Evolutionary conservation across 2,888 invertebrate species (phyloP).

Genomic region (Selenia dentaria): DNA sequence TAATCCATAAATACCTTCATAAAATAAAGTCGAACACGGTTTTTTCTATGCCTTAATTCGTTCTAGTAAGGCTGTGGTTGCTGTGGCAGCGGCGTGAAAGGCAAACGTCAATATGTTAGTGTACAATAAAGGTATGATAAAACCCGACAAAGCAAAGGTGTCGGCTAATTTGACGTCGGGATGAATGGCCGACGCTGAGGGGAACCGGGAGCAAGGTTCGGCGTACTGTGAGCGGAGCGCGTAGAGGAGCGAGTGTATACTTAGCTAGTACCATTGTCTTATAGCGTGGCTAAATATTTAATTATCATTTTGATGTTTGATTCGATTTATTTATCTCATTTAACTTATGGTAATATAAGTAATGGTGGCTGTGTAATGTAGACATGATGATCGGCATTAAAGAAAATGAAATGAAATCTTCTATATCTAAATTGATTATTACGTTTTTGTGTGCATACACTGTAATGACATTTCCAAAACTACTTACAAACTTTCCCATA

Average conservation of each 20-base stretch:
- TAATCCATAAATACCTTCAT: conserved; percentile 43
- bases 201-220: conserved; percentile 34
- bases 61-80: conserved; percentile 31
- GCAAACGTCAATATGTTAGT: conserved; percentile 39
- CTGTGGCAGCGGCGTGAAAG: conserved; percentile 25
- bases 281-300: too few relatives aligned
- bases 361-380: too few relatives aligned
- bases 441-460: too few relatives aligned
- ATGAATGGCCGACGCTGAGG: conserved; percentile 53
- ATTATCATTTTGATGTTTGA: too few relatives aligned
- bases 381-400: too few relatives aligned
- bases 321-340: too few relatives aligned
- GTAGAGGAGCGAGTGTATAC: conserved; percentile 22
- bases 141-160: conserved; percentile 71
- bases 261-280: too few relatives aligned
- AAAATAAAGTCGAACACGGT: conserved; percentile 12
- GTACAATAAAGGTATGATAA: conserved; percentile 61
- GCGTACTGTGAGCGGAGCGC: conserved; percentile 36
- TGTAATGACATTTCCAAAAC: too few relatives aligned
- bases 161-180: conserved; percentile 68
- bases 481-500: too few relatives aligned
- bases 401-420: too few relatives aligned
- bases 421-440: too few relatives aligned
- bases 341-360: too few relatives aligned
- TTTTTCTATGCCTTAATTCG: conserved; percentile 22